Percentiles rank a stretch among this genome's conserved stretches.
Conservation (phyloP, 2,113 vertebrate genomes). For the Macroglossus sobrinus region DNA sequence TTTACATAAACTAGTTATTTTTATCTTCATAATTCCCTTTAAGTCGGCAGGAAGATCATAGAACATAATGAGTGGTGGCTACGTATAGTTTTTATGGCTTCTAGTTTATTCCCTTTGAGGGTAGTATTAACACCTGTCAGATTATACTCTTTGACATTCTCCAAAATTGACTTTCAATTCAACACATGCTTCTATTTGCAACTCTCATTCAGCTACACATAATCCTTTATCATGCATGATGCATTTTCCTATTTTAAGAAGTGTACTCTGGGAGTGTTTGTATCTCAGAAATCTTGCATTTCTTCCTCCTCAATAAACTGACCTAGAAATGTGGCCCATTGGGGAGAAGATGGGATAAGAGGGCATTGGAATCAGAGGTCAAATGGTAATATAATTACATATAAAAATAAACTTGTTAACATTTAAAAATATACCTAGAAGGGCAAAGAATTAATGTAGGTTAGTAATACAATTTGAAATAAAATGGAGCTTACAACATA, state of each 20-base stretch:
- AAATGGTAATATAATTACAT: not conserved
- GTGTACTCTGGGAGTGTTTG: not conserved
- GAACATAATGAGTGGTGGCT: not conserved
- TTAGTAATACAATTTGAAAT: not conserved
- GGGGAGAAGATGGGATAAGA: not conserved
- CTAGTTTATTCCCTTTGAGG: slow-evolving; percentile 18
- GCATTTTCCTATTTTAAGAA: not conserved
- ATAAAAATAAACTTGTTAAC: not conserved
- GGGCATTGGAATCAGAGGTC: not conserved
- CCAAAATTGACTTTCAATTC: slow-evolving; percentile 28
- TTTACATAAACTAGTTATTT: slow-evolving; percentile 14
- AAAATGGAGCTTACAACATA: not conserved
- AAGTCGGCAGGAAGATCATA: not conserved
- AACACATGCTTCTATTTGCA: slow-evolving; percentile 48
- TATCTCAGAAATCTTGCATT: not conserved
- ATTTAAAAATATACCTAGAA: slow-evolving; percentile 1
- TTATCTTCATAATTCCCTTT: not conserved
- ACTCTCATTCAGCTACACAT: not conserved
- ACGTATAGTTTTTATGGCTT: not conserved
- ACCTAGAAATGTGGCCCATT: not conserved
- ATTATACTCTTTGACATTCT: slow-evolving; percentile 5
- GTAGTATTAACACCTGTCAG: slow-evolving; percentile 49
- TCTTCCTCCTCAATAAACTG: not conserved
- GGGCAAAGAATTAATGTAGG: not conserved
- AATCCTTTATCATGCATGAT: slow-evolving; percentile 10